Evolutionary conservation across 2,888 invertebrate species (phyloP), one percentile per base, ranked within the genome.

Genomic region (Keiferia lycopersicella): DNA sequence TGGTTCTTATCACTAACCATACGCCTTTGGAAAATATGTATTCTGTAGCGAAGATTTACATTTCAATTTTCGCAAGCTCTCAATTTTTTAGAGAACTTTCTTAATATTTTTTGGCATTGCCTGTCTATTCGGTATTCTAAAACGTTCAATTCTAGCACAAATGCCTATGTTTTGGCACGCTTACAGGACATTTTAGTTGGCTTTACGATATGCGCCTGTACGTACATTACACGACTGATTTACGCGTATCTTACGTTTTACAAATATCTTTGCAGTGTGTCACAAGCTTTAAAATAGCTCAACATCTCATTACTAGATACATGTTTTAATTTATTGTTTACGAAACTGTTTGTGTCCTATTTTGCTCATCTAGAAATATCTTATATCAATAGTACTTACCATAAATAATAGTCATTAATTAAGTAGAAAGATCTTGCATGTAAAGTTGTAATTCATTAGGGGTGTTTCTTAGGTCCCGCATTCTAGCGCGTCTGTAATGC

Each of bases 401-500:
- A 57, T 64, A 39, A 63, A 59, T 61, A 63, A 65, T 62, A 53
- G 30, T 0, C 34, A 62, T 60, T 64, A 64, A 70, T 69, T 67
- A 34, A 34, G 34, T 34, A 66, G 70, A 64, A 61, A 64, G 62
- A 65, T 68, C 16, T 65, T 39, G 53, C 62, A 53, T 65, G 65
- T 60, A 59, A 59, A 58, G 60, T 53, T 41, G 65, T 61, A 50
- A 65, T 64, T 65, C 58, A 61, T 64, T 61, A 61, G 38, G 39
- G 56, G 22, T 62, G 67, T 61, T 66, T 59, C 61, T 69, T 66
- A 66, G 69, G 71, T 72, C 73, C 73, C 74, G 75, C 70, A 71
- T 74, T 73, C 71, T 70, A 71, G 80, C 81, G 78, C 81, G 80
- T 82, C 67, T 71, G 68, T 71, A 66, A 14, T 8, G 34, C 8